Conservation (phyloP, 1,140 invertebrate species). For the Drosophila ercepeae region DNA sequence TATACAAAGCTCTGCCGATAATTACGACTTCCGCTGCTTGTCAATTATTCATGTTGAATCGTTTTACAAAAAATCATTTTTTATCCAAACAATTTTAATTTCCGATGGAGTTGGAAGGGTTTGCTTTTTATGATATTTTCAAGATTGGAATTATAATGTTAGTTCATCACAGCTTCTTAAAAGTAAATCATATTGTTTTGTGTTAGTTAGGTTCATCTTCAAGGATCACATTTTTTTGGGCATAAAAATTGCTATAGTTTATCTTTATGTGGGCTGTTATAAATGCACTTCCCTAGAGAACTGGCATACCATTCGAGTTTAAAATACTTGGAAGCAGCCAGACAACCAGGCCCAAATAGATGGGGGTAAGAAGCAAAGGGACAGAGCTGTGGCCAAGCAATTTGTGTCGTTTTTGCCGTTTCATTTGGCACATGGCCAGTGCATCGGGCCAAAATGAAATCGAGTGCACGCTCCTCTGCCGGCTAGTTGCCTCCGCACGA, state of each 20-base stretch:
- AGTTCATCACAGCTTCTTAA: too few relatives aligned
- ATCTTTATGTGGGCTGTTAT: background rate
- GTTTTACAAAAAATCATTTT: background rate
- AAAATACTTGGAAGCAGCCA: conserved; percentile 6
- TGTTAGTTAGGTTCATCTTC: too few relatives aligned
- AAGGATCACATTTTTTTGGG: too few relatives aligned
- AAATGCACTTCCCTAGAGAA: background rate
- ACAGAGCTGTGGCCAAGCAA: conserved; percentile 37
- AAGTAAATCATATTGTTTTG: too few relatives aligned
- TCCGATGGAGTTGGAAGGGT: background rate
- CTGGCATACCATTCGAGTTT: conserved; percentile 21
- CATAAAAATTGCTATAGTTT: background rate
- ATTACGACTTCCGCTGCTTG: conserved; percentile 11
- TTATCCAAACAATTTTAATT: conserved; percentile 3
- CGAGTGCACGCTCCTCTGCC: conserved; percentile 60
- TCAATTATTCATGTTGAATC: conserved; percentile 34
- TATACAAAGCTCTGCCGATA: conserved; percentile 21
- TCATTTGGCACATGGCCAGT: conserved; percentile 64
- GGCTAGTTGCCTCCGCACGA: background rate
- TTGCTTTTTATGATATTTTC: background rate
- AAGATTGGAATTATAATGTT: background rate
- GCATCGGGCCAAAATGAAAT: conserved; percentile 66
- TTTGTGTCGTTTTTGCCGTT: conserved; percentile 46
- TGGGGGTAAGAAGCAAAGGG: conserved; percentile 22
- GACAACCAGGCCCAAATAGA: conserved; percentile 30